Evolutionary conservation across 2,797 vertebrate species (phyloP).

Genomic region (Coccyzus lansbergi): DNA sequence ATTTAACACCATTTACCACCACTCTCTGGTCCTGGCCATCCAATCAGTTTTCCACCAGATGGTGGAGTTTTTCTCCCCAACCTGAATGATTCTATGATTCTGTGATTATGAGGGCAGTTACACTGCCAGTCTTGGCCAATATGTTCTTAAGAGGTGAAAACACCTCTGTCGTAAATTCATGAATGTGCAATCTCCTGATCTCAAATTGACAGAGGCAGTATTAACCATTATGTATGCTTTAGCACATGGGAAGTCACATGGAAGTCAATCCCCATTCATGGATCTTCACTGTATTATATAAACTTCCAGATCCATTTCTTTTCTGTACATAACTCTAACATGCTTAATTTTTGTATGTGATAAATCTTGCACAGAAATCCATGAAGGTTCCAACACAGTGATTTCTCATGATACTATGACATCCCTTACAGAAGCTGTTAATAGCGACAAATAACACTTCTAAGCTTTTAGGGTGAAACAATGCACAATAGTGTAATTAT

Average conservation of each 20-base stretch:
- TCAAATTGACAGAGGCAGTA: background rate
- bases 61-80: too few species aligned
- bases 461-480: background rate
- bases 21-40: too few species aligned
- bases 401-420: background rate
- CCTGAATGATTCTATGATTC: too few species aligned
- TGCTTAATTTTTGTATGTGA: background rate
- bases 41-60: too few species aligned
- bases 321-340: background rate
- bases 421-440: background rate
- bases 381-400: background rate
- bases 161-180: background rate
- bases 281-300: constrained; percentile 1
- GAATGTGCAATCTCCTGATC: background rate
- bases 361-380: background rate
- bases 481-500: background rate
- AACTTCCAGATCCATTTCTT: background rate
- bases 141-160: constrained; percentile 13
- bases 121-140: background rate
- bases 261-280: background rate
- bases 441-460: background rate
- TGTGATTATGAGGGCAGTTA: background rate
- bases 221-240: background rate
- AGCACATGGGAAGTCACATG: background rate
- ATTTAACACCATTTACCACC: too few species aligned